Percentiles rank a stretch among this genome's conserved stretches.
Conservation (phyloP, 2,797 vertebrate genomes). For the Poecilia wingei region DNA sequence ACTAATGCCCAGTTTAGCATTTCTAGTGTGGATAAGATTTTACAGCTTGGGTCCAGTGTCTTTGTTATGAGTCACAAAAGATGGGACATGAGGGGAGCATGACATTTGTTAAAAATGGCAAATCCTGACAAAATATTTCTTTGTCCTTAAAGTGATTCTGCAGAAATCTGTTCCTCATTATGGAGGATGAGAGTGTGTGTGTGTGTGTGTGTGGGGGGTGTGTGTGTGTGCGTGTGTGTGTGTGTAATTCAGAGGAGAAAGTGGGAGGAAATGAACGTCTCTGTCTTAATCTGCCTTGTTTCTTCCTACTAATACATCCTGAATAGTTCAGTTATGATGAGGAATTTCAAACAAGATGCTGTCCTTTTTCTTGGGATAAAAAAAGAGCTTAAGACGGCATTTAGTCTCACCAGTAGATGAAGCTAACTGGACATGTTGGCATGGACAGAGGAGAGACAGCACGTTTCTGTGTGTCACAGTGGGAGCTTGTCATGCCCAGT, state of each 20-base stretch:
- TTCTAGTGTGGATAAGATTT: not conserved
- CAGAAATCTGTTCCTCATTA: constrained; percentile 11
- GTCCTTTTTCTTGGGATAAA: not conserved
- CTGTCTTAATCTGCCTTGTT: not conserved
- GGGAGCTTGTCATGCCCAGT: constrained; percentile 66
- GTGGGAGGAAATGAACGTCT: constrained; percentile 13
- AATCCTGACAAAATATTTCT: constrained; percentile 5
- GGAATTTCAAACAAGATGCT: constrained; percentile 6
- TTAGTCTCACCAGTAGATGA: constrained; percentile 53
- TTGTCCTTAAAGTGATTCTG: constrained; percentile 21
- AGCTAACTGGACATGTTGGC: constrained; percentile 65
- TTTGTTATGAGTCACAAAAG: not conserved
- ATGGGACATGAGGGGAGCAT: not conserved
- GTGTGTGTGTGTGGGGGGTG: not conserved
- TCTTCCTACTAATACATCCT: not conserved
- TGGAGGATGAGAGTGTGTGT: constrained; percentile 22
- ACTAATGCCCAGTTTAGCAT: not conserved
- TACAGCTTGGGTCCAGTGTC: not conserved
- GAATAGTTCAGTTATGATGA: not conserved
- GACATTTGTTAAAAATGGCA: not conserved
- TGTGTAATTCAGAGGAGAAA: not conserved
- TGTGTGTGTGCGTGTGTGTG: constrained; percentile 9
- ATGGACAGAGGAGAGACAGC: constrained; percentile 40
- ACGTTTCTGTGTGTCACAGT: constrained; percentile 40
- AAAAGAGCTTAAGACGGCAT: constrained; percentile 34